Conservation (phyloP, 2,113 vertebrate genomes). For the Paedocypris sp. region DNA sequence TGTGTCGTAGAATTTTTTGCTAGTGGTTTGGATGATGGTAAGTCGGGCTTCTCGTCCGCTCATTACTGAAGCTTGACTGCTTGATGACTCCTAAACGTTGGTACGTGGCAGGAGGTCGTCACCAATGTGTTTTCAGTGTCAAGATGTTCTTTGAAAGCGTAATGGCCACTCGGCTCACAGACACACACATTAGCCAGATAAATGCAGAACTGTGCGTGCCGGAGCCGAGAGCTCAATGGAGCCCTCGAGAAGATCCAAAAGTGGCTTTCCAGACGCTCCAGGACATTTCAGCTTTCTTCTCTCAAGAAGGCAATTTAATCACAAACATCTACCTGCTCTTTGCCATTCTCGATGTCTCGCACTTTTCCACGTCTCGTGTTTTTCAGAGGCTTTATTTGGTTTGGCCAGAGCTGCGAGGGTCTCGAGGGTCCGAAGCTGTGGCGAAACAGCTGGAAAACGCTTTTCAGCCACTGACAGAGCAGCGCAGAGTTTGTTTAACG, state of each 20-base stretch:
- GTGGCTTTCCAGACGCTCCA: neutral
- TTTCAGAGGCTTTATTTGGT: neutral
- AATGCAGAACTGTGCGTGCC: neutral
- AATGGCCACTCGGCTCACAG: neutral
- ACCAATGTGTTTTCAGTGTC: neutral
- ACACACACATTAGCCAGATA: neutral
- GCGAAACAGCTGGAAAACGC: neutral
- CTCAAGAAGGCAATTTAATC: neutral
- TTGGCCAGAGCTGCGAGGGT: neutral
- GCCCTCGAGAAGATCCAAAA: neutral
- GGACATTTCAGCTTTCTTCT: neutral
- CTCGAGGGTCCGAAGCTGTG: neutral
- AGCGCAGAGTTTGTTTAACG: too few relatives aligned
- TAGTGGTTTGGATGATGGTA: too few relatives aligned
- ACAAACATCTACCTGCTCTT: neutral
- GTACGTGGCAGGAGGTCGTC: neutral
- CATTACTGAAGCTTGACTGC: neutral
- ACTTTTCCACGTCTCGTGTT: neutral
- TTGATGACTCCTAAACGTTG: neutral
- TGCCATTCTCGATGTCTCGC: neutral
- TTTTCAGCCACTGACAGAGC: too few relatives aligned
- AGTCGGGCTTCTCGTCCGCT: neutral
- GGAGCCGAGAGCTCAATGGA: neutral
- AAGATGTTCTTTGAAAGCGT: conserved; percentile 11
- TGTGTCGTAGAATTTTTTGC: too few relatives aligned